Percentiles rank a stretch among this genome's conserved stretches.
Evolutionary conservation across 2,113 vertebrate genomes (phyloP).

Genomic region (Otolemur garnettii): DNA sequence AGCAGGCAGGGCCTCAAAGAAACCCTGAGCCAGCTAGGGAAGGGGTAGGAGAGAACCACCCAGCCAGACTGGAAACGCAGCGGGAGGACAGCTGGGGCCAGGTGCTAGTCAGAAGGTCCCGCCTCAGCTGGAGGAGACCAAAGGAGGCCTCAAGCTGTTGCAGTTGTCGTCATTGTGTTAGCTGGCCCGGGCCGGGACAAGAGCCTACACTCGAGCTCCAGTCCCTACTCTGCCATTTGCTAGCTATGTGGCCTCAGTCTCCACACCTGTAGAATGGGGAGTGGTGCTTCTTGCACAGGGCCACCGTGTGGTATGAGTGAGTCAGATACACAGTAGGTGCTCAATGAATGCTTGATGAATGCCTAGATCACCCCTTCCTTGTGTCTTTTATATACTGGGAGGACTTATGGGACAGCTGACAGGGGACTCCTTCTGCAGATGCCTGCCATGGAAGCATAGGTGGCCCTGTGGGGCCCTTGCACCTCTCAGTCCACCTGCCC

Average conservation of each 20-base stretch:
- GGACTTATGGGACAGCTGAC: background rate
- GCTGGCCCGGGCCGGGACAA: background rate
- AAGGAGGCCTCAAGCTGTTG: too few species aligned
- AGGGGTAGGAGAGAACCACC: background rate
- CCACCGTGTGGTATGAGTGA: background rate
- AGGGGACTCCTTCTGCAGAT: background rate
- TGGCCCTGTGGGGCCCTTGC: background rate
- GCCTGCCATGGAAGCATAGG: background rate
- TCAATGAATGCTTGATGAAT: background rate
- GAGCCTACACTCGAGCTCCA: background rate
- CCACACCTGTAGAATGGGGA: background rate
- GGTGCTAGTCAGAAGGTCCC: background rate
- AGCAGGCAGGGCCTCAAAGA: background rate
- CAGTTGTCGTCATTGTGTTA: too few species aligned
- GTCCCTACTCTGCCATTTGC: fast-evolving
- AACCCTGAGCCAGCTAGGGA: background rate
- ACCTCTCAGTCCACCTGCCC: background rate
- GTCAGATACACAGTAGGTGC: background rate
- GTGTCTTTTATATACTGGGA: too few species aligned
- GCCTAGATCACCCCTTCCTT: background rate
- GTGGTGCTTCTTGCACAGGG: fast-evolving
- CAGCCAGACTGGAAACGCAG: background rate
- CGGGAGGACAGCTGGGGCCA: too few species aligned
- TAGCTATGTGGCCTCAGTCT: background rate
- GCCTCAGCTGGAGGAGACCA: background rate